Evolutionary conservation across 2,888 invertebrate species (phyloP).

Genomic region (Sympetrum striolatum): DNA sequence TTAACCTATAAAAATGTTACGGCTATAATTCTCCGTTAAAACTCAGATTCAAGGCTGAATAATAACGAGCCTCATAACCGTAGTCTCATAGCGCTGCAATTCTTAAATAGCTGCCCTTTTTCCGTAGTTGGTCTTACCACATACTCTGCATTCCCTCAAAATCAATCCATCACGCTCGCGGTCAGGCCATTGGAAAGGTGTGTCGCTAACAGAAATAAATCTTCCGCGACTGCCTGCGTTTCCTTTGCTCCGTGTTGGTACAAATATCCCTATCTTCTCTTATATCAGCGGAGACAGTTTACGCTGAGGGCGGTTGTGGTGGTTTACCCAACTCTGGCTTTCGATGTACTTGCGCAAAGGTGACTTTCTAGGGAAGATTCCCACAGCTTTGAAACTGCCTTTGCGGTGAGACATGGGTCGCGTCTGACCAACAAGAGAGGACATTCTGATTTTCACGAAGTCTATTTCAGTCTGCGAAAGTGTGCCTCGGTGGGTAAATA

Average conservation of each 20-base stretch:
- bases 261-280: background rate
- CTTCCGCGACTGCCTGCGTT: background rate
- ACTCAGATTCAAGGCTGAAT: too few relatives aligned
- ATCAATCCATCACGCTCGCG: background rate
- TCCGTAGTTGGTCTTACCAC: background rate
- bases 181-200: background rate
- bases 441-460: background rate
- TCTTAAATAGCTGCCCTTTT: too few relatives aligned
- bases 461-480: background rate
- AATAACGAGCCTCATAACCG: too few relatives aligned
- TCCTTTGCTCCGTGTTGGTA: background rate
- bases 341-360: background rate
- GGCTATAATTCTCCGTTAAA: too few relatives aligned
- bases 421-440: background rate
- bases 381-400: background rate
- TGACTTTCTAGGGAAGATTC: background rate
- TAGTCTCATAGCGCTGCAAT: too few relatives aligned
- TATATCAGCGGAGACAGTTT: background rate
- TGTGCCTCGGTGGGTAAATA: background rate
- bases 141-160: background rate
- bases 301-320: background rate
- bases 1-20: too few relatives aligned
- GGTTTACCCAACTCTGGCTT: background rate
- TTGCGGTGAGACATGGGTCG: background rate
- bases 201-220: background rate